Base-by-base conservation (phyloP, 2,888 invertebrate species). In the Dynastes tityus region DNA sequence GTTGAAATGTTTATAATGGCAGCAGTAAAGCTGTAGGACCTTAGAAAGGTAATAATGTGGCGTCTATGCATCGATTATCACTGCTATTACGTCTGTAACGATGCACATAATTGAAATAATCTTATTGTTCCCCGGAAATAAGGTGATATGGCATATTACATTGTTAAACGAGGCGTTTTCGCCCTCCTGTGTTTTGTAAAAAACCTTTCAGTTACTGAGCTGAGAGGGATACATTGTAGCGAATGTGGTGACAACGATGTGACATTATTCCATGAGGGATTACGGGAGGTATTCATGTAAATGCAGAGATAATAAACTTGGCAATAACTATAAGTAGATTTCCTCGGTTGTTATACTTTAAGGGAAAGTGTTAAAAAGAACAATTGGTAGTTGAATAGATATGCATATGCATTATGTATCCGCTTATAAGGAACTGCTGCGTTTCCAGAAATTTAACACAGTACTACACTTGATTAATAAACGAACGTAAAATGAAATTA, bases 81-180 rank as follows among this genome's bases (percentile, higher is more conserved):
- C 11, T 2, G 11, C 9, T 45, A 45, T 8, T 45, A 45, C 45
- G 45, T 0, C 8, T 45, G 11, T 45, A 45, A 11, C 45, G 45
- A 55, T 55, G 22, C 55, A 55, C 13, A n/a, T 55, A 55, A 55
- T 55, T 55, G 55, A 55, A 55, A 55, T 55, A 55, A 55, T 55
- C 55, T 16, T 55, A 55, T 55, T 55, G 22, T 22, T 55, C 16
- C n/a, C 16, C n/a, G 55, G 16, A 22, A n/a, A 55, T 22, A 55
- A 22, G n/a, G 55, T 22, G 22, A 55, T 55, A 55, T 55, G 55
- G 55, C 13, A 16, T 55, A 55, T 55, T 55, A 55, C 22, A 55
- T 4, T 22, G 16, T n/a, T 55, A 55, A 22, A 55, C 6, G 2
- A 11, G 16, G 13, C 55, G 55, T 55, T 55, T 55, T 16, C 22